Conservation (phyloP, 1,140 invertebrate genomes). For the Drosophila seguyi region DNA sequence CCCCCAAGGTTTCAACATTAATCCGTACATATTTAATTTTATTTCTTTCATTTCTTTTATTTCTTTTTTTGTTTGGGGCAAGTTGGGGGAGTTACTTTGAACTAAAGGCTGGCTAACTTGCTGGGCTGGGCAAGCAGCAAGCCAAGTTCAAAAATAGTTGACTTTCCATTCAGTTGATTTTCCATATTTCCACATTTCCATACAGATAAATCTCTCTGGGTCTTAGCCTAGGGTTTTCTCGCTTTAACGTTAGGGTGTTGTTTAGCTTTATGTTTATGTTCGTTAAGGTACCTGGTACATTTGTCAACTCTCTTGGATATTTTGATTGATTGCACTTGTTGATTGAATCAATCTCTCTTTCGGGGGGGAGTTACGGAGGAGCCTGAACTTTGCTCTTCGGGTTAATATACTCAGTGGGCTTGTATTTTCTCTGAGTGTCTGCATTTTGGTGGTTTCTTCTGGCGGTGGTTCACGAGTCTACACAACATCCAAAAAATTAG, state of each 20-base stretch:
- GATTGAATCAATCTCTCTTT: slow-evolving; percentile 8
- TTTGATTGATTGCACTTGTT: slow-evolving; percentile 16
- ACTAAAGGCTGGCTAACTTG: slow-evolving; percentile 65
- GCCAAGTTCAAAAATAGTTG: slow-evolving; percentile 67
- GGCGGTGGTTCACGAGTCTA: slow-evolving; percentile 47
- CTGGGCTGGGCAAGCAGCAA: slow-evolving; percentile 77
- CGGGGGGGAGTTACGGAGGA: not conserved
- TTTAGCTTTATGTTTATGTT: slow-evolving; percentile 13
- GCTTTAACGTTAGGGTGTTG: slow-evolving; percentile 13
- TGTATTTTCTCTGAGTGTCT: slow-evolving; percentile 19
- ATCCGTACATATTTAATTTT: not conserved
- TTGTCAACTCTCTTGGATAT: slow-evolving; percentile 36
- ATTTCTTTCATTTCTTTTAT: not conserved
- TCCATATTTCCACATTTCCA: slow-evolving; percentile 9
- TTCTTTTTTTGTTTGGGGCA: not conserved
- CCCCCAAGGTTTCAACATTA: slow-evolving; percentile 17
- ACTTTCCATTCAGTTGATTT: slow-evolving; percentile 21
- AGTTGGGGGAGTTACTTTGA: slow-evolving; percentile 42
- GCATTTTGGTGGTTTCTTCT: slow-evolving; percentile 28
- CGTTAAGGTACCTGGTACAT: slow-evolving; percentile 46
- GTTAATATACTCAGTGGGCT: slow-evolving; percentile 32
- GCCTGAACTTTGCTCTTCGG: not conserved
- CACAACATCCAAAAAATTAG: slow-evolving; percentile 43
- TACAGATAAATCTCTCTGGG: slow-evolving; percentile 4
- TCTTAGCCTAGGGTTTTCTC: slow-evolving; percentile 34